A percentile compares a stretch with the other conserved stretches of the same genome.
Conservation (phyloP, 2,797 vertebrate species). For the Crenuchus spilurus region DNA sequence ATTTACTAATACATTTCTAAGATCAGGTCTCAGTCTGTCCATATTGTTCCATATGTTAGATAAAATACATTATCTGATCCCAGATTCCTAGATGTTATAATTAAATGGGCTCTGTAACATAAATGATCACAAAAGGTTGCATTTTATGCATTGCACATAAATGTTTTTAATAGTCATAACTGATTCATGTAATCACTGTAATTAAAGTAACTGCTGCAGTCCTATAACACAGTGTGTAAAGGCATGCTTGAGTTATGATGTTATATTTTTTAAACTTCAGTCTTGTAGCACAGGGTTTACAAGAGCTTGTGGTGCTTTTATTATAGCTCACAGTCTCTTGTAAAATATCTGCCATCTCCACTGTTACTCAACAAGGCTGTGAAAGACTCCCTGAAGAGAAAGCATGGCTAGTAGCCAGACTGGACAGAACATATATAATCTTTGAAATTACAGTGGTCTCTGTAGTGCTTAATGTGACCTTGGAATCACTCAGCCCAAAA, state of each 20-base stretch:
- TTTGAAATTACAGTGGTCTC: not conserved
- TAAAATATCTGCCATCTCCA: not conserved
- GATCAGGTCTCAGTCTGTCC: too few relatives aligned
- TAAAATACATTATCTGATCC: too few relatives aligned
- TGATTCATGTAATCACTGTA: too few relatives aligned
- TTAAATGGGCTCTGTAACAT: too few relatives aligned
- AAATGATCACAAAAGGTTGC: too few relatives aligned
- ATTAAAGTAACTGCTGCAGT: too few relatives aligned
- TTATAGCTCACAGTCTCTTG: not conserved
- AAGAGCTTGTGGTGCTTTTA: not conserved
- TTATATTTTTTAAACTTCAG: not conserved
- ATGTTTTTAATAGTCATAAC: too few relatives aligned
- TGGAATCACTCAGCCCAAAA: not conserved
- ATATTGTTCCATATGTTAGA: too few relatives aligned
- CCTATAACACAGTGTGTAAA: too few relatives aligned
- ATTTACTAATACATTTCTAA: too few relatives aligned
- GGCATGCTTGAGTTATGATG: not conserved
- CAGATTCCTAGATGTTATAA: too few relatives aligned
- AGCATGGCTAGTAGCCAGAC: not conserved
- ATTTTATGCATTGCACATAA: too few relatives aligned
- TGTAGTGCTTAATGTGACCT: not conserved
- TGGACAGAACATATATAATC: slow-evolving; percentile 6
- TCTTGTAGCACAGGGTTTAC: not conserved
- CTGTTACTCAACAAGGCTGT: not conserved
- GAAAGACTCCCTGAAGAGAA: not conserved